Evolutionary conservation across 2,113 vertebrate species (phyloP).

Genomic region (Plestiodon gilberti): DNA sequence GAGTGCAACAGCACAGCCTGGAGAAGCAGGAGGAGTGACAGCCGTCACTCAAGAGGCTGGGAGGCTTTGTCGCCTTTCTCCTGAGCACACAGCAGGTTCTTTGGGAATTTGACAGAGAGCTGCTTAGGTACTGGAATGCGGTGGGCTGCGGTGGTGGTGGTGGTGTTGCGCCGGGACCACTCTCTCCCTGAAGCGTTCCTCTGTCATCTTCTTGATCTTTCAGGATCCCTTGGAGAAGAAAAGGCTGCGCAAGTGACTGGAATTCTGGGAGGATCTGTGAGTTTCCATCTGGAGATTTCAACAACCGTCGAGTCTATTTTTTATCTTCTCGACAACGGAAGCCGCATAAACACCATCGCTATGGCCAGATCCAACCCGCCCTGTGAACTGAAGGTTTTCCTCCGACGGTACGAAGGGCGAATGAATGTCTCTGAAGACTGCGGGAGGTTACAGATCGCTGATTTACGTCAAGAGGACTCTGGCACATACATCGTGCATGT

Average conservation of each 20-base stretch:
- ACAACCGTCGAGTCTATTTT: accelerated
- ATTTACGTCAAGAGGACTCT: neutral
- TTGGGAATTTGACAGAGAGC: no score
- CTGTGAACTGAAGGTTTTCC: accelerated
- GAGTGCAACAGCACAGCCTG: no score
- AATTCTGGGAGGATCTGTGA: neutral
- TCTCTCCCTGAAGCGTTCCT: no score
- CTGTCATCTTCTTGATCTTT: neutral
- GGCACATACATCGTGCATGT: neutral
- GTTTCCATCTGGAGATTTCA: neutral
- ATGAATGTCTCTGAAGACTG: neutral
- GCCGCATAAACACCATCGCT: accelerated
- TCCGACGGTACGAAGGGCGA: neutral
- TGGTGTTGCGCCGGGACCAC: no score
- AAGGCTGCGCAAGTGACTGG: neutral
- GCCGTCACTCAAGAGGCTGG: no score
- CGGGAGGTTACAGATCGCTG: neutral
- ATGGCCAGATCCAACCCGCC: neutral
- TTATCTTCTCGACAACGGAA: neutral
- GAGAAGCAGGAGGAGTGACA: no score
- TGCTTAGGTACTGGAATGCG: no score
- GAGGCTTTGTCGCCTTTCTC: no score
- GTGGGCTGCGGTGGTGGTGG: no score
- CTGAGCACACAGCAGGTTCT: no score
- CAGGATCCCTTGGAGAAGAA: neutral